Percentiles rank a stretch among this genome's conserved stretches.
phyloP scores from a whole-genome alignment of 2,113 vertebrate species.

The human (Homo sapiens) region GRCh38 chr1:219606001-219606500 shows the following conservation, averaged over 20 bases:
- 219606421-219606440: no score
- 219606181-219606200: not conserved
- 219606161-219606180: constrained; percentile 9
- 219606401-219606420: no score
- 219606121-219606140: constrained; percentile 32
- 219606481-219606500: no score
- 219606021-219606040: not conserved
- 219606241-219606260: not conserved
- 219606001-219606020: not conserved
- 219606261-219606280: not conserved
- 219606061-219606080: not conserved
- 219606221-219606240: not conserved
- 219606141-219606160: not conserved
- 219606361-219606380: no score
- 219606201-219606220: not conserved
- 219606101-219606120: not conserved
- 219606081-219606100: constrained; percentile 35
- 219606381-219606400: no score
- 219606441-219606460: no score
- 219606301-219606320: not conserved
- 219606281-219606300: not conserved
- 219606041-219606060: not conserved
- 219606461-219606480: no score
- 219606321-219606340: not conserved
- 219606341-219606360: no score